Percentiles rank a stretch among this genome's conserved stretches.
Evolutionary conservation across 2,113 vertebrate species (phyloP).

Genomic region (Oncorhynchus keta): DNA sequence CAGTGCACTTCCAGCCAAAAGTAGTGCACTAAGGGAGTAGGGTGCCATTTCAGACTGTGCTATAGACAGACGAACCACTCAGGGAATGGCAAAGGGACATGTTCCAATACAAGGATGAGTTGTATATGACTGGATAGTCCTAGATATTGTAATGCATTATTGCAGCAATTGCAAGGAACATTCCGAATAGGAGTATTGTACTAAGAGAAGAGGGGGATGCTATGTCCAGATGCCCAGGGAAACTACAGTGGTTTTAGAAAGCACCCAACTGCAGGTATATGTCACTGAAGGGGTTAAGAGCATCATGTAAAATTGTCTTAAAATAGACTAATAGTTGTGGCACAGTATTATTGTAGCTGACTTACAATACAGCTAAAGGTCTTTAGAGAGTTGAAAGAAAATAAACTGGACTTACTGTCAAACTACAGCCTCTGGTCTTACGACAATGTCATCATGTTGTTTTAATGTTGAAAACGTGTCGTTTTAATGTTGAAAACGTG

Average conservation of each 20-base stretch:
- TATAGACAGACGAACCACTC: slow-evolving; percentile 33
- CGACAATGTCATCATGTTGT: neutral
- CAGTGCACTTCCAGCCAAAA: too few relatives aligned
- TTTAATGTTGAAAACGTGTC: neutral
- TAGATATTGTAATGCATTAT: neutral
- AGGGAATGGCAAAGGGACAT: slow-evolving; percentile 30
- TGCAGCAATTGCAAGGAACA: neutral
- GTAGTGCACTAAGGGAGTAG: too few relatives aligned
- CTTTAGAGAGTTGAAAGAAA: neutral
- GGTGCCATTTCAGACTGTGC: too few relatives aligned
- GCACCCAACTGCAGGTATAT: neutral
- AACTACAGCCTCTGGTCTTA: neutral
- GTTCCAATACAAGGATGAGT: neutral
- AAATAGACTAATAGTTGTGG: too few relatives aligned
- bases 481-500: neutral
- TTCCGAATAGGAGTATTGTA: neutral
- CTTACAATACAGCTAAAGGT: too few relatives aligned
- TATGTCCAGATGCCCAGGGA: neutral
- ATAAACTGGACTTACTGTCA: neutral
- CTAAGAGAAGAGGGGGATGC: neutral
- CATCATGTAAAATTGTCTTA: neutral
- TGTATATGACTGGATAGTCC: neutral
- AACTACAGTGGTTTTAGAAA: neutral
- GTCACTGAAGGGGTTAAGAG: neutral
- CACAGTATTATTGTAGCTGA: neutral